Conservation (phyloP, 2,797 vertebrate species). For the Neosilurus mollespiculum region DNA sequence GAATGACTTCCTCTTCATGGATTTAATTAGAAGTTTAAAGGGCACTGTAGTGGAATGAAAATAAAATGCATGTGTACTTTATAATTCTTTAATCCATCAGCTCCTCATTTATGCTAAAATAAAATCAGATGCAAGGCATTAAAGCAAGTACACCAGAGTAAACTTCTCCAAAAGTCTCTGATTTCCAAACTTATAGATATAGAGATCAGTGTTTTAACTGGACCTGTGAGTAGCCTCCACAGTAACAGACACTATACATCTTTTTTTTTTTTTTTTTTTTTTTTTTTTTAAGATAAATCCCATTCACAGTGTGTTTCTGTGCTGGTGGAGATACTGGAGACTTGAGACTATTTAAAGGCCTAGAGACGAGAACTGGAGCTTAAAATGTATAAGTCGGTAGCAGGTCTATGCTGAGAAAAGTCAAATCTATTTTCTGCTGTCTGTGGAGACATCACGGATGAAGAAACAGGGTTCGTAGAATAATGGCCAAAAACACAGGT, state of each 20-base stretch:
- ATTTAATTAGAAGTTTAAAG: not conserved
- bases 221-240: not conserved
- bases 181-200: not conserved
- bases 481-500: not conserved
- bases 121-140: not conserved
- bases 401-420: conserved; percentile 20
- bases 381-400: conserved; percentile 40
- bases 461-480: conserved; percentile 28
- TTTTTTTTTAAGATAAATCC: not conserved
- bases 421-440: conserved; percentile 47
- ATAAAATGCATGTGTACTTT: no score
- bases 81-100: not conserved
- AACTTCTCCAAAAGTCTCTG: not conserved
- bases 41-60: not conserved
- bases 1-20: not conserved
- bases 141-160: not conserved
- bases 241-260: conserved; percentile 3
- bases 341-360: conserved; percentile 44
- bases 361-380: conserved; percentile 27
- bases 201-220: no score
- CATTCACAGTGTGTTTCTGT: not conserved
- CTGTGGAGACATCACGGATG: conserved; percentile 59
- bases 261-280: no score
- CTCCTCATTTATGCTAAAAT: not conserved
- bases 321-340: conserved; percentile 7